Evolutionary conservation across 1,140 invertebrate species (phyloP).

Genomic region (Bombus waltoni): DNA sequence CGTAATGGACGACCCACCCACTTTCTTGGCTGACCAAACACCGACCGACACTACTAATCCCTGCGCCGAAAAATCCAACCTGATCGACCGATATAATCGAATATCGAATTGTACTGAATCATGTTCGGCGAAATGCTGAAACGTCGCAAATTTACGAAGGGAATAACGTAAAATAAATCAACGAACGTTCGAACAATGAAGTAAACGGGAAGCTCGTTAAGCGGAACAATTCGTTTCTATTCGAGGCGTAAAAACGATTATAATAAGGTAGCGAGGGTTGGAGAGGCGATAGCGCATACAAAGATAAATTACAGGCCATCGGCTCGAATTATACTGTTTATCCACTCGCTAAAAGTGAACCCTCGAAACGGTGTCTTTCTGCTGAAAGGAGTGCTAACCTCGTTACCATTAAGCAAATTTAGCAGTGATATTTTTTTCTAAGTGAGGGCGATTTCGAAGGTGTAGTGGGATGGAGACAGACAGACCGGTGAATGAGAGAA

Average conservation of each 20-base stretch:
- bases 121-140: too few species aligned
- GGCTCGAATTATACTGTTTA: slow-evolving; percentile 20
- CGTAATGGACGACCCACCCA: too few species aligned
- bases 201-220: background rate
- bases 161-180: background rate
- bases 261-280: background rate
- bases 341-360: background rate
- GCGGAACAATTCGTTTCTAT: background rate
- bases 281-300: background rate
- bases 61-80: background rate
- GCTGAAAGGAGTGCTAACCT: background rate
- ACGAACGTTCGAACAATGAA: background rate
- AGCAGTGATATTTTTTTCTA: background rate
- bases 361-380: background rate
- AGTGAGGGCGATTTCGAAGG: background rate
- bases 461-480: background rate
- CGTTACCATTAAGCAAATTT: slow-evolving; percentile 26
- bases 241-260: background rate
- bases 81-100: too few species aligned
- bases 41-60: background rate
- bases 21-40: background rate
- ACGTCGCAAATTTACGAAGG: background rate
- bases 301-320: slow-evolving; percentile 7
- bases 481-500: slow-evolving; percentile 1
- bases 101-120: background rate